Percentiles rank a stretch among this genome's conserved stretches.
Evolutionary conservation across 2,888 invertebrate genomes (phyloP).

Genomic region (Patella ulyssiponensis): DNA sequence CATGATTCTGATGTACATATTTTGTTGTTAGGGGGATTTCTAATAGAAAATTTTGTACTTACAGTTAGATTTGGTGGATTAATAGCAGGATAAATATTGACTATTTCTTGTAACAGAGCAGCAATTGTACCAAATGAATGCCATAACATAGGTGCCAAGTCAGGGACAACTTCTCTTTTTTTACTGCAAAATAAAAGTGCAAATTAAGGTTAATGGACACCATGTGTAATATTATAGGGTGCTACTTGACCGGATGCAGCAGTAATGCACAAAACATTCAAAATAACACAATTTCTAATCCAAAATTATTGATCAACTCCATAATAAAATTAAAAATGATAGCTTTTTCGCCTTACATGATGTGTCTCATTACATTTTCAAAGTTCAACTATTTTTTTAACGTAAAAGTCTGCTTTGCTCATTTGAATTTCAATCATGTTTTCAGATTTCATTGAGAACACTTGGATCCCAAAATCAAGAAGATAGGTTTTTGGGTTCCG

Average conservation of each 20-base stretch:
- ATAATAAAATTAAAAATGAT: not conserved
- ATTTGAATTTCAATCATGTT: no score
- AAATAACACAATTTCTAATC: not conserved
- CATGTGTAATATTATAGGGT: not conserved
- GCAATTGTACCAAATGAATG: conserved; percentile 98
- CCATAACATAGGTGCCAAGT: conserved; percentile 98
- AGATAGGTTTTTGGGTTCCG: no score
- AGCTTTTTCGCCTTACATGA: not conserved
- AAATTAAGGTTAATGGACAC: conserved; percentile 49
- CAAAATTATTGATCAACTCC: not conserved
- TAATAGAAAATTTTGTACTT: conserved; percentile 37
- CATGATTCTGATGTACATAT: not conserved
- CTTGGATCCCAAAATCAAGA: no score
- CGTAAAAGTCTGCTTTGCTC: no score
- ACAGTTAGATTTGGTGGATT: conserved; percentile 96
- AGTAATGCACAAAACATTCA: not conserved
- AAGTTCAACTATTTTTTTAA: no score
- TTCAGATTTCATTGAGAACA: no score
- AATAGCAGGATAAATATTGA: conserved; percentile 98
- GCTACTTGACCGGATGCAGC: not conserved
- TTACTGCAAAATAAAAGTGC: conserved; percentile 78
- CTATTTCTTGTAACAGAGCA: conserved; percentile 92
- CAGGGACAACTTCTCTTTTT: conserved; percentile 91
- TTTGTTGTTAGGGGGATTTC: not conserved
- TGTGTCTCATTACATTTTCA: no score